Conservation (phyloP, 35 echinoderm and acorn worm genomes). For the Nesometra sesokonis region DNA sequence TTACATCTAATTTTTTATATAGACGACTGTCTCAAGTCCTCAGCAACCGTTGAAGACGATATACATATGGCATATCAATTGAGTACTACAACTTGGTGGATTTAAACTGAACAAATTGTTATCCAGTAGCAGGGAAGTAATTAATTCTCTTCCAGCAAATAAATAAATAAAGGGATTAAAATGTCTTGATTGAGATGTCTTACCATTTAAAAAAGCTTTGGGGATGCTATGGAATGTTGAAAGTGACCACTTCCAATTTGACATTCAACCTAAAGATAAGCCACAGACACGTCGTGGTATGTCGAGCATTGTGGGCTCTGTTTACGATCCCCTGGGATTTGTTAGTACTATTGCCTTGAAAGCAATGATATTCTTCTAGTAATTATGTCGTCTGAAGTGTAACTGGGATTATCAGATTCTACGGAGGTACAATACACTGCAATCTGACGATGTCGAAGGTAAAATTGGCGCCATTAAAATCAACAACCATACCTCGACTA, state of each 20-base stretch:
- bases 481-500: too few species aligned
- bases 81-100: not conserved
- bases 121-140: too few species aligned
- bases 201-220: not conserved
- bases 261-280: not conserved
- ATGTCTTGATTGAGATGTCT: not conserved
- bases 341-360: not conserved
- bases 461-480: too few species aligned
- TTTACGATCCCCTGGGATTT: conserved; percentile 23
- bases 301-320: not conserved
- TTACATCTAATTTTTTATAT: too few species aligned
- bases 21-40: too few species aligned
- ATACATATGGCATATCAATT: not conserved
- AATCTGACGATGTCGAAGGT: too few species aligned
- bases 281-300: conserved; percentile 10
- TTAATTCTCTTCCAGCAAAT: too few species aligned
- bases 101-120: too few species aligned
- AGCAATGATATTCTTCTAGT: not conserved
- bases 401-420: conserved; percentile 41
- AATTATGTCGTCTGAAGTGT: not conserved
- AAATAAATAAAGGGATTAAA: not conserved
- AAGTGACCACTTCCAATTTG: not conserved
- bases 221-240: too few species aligned
- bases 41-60: conserved; percentile 9
- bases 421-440: too few species aligned